Evolutionary conservation across 1,140 invertebrate species (phyloP), one percentile per base, ranked within the genome.

Genomic region (Drosophila sechellia): DNA sequence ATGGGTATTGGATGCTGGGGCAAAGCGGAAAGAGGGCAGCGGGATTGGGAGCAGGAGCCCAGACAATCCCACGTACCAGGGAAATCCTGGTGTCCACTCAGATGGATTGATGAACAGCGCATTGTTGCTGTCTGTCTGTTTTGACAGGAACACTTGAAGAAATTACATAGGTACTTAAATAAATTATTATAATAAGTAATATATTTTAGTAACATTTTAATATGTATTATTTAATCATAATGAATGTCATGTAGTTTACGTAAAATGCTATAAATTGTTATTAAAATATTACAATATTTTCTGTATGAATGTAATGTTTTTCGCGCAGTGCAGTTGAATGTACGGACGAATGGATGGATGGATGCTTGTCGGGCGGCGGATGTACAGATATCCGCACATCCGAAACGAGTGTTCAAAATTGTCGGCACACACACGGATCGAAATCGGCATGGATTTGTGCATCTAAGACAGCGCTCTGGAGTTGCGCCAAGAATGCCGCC

Each of bases 401-500:
- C 27, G 34, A 64, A 49, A 66, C 42, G 22, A 48, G 25, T 65
- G 59, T 61, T 15, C 59, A 25, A 25, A n/a, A 34, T 31, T 50
- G 27, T 50, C n/a, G 48, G 48, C 46, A 15, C 25, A 15, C 25
- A 48, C 17, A 25, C 45, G n/a, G 22, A 69, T 68, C 20, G 34
- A 15, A 53, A 64, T 40, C 58, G 75, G 61, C 69, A 86, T 54
- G 74, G 83, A 77, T 69, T 83, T 86, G 70, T 87, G 83, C 83
- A 79, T 57, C 79, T 71, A 45, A 81, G 81, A 86, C 81, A 86
- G 81, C 42, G 46, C 63, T 77, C 81, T 86, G 81, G 81, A 86
- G 81, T 87, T 81, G 75, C 50, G 81, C 81, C 81, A 86, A 86
- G 80, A 86, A 81, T 86, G 81, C 75, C 66, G 54, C 64, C 25